Conservation (phyloP, 2,888 invertebrate genomes). For the Eupithecia vulgata region DNA sequence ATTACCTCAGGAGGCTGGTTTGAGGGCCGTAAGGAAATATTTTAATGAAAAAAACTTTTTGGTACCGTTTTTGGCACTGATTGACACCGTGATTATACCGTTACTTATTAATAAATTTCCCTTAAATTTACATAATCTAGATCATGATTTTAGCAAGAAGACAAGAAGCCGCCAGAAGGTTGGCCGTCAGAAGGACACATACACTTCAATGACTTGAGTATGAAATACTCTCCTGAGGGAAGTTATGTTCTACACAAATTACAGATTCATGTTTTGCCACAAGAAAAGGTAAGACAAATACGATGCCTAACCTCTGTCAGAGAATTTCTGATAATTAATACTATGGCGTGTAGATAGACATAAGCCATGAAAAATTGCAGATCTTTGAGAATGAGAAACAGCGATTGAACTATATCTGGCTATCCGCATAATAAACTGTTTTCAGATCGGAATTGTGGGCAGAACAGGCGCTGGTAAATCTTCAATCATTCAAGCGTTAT, state of each 20-base stretch:
- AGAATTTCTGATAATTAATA: background rate
- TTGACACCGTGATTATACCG: no score
- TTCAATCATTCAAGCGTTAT: constrained; percentile 87
- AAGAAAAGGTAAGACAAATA: constrained; percentile 73
- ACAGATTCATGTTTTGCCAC: constrained; percentile 73
- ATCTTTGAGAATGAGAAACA: background rate
- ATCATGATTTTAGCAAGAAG: constrained; percentile 53
- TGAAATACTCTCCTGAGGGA: constrained; percentile 80
- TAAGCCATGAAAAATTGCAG: background rate
- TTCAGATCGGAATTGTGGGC: constrained; percentile 86
- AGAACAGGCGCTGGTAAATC: constrained; percentile 88
- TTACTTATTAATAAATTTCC: background rate
- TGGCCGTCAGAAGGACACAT: constrained; percentile 84
- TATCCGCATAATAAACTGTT: constrained; percentile 11
- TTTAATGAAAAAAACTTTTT: background rate
- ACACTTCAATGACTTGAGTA: constrained; percentile 75
- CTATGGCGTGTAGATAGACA: background rate
- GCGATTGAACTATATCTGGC: background rate
- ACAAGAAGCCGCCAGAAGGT: constrained; percentile 65
- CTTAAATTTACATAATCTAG: background rate
- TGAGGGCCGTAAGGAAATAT: constrained; percentile 59
- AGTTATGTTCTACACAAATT: constrained; percentile 82
- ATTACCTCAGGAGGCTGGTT: constrained; percentile 80
- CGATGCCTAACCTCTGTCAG: background rate
- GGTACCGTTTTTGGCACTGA: no score